These are phyloP conservation scores for Podarcis cretensis DNA, from an alignment of 2,113 vertebrate genomes.

Conservation along the genomic window DNA sequence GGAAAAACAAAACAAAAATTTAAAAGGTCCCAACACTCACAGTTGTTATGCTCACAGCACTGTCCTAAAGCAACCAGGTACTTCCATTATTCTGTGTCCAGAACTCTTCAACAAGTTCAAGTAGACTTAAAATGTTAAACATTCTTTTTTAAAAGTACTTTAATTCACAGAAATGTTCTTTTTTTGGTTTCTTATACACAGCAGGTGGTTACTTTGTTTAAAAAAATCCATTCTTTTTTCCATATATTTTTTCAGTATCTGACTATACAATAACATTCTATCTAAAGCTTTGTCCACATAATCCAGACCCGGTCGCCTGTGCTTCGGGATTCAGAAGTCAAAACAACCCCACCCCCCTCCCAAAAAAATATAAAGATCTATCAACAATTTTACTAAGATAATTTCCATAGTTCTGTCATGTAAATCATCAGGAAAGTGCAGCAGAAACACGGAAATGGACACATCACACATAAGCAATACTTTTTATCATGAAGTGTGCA, in stretches of 20 bases:
- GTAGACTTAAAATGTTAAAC: conserved; percentile 72
- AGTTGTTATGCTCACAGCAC: conserved; percentile 63
- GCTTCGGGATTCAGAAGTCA: conserved; percentile 71
- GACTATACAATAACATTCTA: conserved; percentile 77
- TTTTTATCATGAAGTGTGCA: conserved; percentile 68
- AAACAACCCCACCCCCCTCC: not conserved
- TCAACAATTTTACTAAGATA: conserved; percentile 71
- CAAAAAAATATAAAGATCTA: conserved; percentile 72
- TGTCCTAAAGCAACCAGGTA: conserved; percentile 46
- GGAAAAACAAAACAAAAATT: conserved; percentile 34
- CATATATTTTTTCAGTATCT: conserved; percentile 74
- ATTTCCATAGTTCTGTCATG: conserved; percentile 68
- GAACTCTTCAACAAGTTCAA: conserved; percentile 70
- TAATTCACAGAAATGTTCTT: conserved; percentile 78
- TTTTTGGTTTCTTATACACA: conserved; percentile 75
- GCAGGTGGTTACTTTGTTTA: conserved; percentile 69
- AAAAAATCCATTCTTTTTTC: conserved; percentile 75
- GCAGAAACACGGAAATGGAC: conserved; percentile 67
- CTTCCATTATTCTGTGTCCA: conserved; percentile 50
- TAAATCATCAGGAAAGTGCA: conserved; percentile 73
- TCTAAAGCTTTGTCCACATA: conserved; percentile 62
- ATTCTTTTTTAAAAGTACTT: conserved; percentile 80
- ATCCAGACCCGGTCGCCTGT: conserved; percentile 69
- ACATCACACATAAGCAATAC: conserved; percentile 72
- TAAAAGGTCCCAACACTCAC: conserved; percentile 49